Conservation (phyloP, 2,888 invertebrate species). For the Oconnorella tubifera region DNA sequence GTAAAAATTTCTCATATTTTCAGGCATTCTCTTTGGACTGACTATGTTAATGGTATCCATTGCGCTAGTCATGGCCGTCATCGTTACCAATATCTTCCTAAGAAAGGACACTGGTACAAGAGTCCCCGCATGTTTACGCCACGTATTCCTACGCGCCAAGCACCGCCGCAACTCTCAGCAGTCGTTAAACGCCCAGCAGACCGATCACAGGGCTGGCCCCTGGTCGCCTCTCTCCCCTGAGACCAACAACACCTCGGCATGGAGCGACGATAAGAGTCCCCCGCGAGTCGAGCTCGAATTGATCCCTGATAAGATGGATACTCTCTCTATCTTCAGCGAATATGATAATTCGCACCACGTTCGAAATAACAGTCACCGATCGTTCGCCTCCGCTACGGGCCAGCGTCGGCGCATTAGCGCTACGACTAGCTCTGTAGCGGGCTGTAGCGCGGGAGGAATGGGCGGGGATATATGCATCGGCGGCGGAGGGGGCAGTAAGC, state of each 20-base stretch:
- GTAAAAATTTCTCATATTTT: not conserved
- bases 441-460: not conserved
- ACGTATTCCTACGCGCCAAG: not conserved
- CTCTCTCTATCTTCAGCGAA: not conserved
- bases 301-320: not conserved
- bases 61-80: constrained; percentile 38
- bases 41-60: constrained; percentile 32
- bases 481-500: not conserved
- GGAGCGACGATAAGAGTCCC: not conserved
- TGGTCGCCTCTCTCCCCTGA: not conserved
- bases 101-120: constrained; percentile 28
- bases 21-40: constrained; percentile 39
- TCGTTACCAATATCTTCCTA: constrained; percentile 38
- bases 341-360: not conserved
- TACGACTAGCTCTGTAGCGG: not conserved
- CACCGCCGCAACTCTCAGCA: not conserved
- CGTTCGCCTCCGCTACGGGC: not conserved
- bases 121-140: constrained; percentile 31
- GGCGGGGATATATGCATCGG: too few species aligned
- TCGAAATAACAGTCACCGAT: not conserved
- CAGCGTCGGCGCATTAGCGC: not conserved
- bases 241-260: not conserved
- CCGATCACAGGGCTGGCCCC: not conserved
- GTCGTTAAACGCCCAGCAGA: not conserved
- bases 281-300: not conserved